Base-by-base conservation (phyloP, 2,113 vertebrate genomes). In the Pseudolaguvia tuberculata region DNA sequence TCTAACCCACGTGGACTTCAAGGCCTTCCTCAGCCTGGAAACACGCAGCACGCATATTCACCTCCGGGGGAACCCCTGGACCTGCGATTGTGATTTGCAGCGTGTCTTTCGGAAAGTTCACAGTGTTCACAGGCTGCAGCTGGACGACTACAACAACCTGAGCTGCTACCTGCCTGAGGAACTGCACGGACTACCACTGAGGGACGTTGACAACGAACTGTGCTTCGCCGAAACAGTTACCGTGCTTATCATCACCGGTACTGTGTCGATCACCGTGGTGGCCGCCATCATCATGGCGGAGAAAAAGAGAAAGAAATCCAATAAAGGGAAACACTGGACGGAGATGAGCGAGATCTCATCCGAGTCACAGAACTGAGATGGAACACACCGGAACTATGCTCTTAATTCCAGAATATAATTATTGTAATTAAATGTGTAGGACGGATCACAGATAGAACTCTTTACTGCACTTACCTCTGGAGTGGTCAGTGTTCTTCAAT, bases 51-150 rank as follows among this genome's bases (percentile, higher is more conserved):
- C 89, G 5, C 90, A 93, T 63, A 86, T 94, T 63, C 85, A 91
- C 79, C 85, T 94, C 73, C 79, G 80, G 45, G 78, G 82, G 14
- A 94, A 93, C 79, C 88, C 88, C 0, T 94, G 92, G 92, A 83
- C 83, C 59, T 93, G 92, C n/a, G 90, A 93, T 75, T 94, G 93
- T 27, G 91, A 93, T 78, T 87, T 93, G 66, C 92, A 94, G 78
- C 86, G 91, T 29, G 90, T 91, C 2, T 93, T 93, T 82, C 72
- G 85, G 62, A 94, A 94, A 79, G 83, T 93, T 70, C 85, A 78
- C 4, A 90, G 83, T 65, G 85, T 93, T 73, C 87, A 90, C 73
- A 75, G 89, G 68, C 87, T 94, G 61, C 87, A 89, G 66, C 80
- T 94, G 79, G 90, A 92, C 29, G 91, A 93, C 86, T 92, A 92